A percentile compares a stretch with the other conserved stretches of the same genome.
These are phyloP conservation scores for Allophyes oxyacanthae DNA, from an alignment of 2,888 invertebrate species.

Conservation along the genomic window DNA sequence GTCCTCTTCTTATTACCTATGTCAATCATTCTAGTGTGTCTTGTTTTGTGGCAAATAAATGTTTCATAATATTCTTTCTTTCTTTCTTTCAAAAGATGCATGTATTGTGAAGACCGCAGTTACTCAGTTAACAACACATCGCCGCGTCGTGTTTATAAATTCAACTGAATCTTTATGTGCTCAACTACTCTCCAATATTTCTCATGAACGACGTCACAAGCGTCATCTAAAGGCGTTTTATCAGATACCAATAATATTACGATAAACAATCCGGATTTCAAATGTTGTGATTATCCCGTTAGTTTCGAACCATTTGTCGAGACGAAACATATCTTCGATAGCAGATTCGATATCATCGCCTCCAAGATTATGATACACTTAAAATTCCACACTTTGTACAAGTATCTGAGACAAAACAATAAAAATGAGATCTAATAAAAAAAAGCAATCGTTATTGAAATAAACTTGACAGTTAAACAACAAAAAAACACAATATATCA, in stretches of 20 bases:
- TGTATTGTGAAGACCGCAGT: too few relatives aligned
- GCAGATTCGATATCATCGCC: slow-evolving; percentile 28
- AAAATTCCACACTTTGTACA: slow-evolving; percentile 35
- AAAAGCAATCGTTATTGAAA: slow-evolving; percentile 60
- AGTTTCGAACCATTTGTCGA: slow-evolving; percentile 18
- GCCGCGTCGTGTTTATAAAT: too few relatives aligned
- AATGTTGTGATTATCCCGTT: slow-evolving; percentile 42
- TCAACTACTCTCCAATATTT: too few relatives aligned
- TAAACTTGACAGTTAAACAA: slow-evolving; percentile 59
- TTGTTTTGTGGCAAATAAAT: too few relatives aligned
- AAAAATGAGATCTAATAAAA: slow-evolving; percentile 49
- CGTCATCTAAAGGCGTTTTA: slow-evolving; percentile 22
- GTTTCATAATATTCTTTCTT: too few relatives aligned
- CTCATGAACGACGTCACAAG: too few relatives aligned
- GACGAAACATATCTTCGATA: slow-evolving; percentile 22
- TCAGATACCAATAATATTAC: slow-evolving; percentile 38
- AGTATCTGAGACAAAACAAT: slow-evolving; percentile 10
- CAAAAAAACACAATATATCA: slow-evolving; percentile 55
- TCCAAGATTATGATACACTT: slow-evolving; percentile 36
- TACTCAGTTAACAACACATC: too few relatives aligned
- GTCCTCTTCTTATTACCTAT: too few relatives aligned
- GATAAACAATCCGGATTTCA: slow-evolving; percentile 45
- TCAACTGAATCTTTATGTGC: too few relatives aligned
- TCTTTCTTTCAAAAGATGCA: too few relatives aligned
- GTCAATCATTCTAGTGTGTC: too few relatives aligned